A percentile compares a stretch with the other conserved stretches of the same genome.
Evolutionary conservation across 2,888 invertebrate genomes (phyloP).

Genomic region (Chloroclysta siterata): DNA sequence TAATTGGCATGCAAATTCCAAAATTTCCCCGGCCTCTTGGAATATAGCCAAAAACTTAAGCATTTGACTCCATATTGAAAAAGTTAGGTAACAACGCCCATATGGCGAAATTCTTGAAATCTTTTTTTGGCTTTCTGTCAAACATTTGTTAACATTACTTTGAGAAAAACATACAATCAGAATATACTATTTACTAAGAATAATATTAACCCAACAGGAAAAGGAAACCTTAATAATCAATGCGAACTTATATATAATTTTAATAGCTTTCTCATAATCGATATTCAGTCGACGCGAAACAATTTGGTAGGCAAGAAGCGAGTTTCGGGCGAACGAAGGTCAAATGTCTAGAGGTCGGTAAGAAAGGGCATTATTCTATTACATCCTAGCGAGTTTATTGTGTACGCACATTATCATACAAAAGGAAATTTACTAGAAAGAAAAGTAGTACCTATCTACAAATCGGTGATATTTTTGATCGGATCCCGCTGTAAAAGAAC

Average conservation of each 20-base stretch:
- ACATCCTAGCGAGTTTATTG: slow-evolving; percentile 14
- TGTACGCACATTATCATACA: not conserved
- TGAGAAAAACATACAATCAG: slow-evolving; percentile 1
- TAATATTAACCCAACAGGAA: slow-evolving; percentile 23
- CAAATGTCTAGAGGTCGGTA: slow-evolving; percentile 74
- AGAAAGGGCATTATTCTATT: slow-evolving; percentile 49
- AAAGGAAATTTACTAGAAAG: not conserved
- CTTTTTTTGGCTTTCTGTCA: slow-evolving; percentile 16
- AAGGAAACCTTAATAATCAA: slow-evolving; percentile 40
- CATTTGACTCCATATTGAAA: slow-evolving; percentile 26
- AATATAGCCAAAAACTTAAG: slow-evolving; percentile 37
- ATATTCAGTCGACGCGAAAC: slow-evolving; percentile 46
- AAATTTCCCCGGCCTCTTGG: slow-evolving; percentile 39
- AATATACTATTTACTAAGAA: slow-evolving; percentile 4
- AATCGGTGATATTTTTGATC: no score
- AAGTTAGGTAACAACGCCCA: slow-evolving; percentile 22
- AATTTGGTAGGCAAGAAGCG: slow-evolving; percentile 43
- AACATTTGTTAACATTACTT: not conserved
- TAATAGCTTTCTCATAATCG: slow-evolving; percentile 49
- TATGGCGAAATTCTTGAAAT: not conserved
- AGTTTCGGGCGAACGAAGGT: slow-evolving; percentile 54
- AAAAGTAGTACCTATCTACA: not conserved
- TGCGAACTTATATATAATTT: slow-evolving; percentile 41
- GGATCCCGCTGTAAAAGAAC: no score
- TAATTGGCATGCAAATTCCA: slow-evolving; percentile 23